Conservation (phyloP, 2,888 invertebrate species). For the Eristalinus sepulchralis region DNA sequence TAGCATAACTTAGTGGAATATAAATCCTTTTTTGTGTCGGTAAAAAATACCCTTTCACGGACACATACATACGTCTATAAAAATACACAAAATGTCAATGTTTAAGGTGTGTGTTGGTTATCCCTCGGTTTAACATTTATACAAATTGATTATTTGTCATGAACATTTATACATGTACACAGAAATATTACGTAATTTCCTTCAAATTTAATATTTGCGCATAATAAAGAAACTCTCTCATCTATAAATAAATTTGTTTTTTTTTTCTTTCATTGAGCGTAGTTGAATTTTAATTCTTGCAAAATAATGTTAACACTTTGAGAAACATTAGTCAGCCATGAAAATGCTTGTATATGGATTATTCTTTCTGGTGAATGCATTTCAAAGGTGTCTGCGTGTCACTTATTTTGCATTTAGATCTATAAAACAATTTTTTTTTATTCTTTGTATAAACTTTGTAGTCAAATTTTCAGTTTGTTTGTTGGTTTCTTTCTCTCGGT, state of each 20-base stretch:
- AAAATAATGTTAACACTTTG: constrained; percentile 5
- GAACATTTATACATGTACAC: constrained; percentile 21
- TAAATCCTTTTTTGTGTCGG: not conserved
- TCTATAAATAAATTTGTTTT: constrained; percentile 42
- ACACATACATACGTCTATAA: constrained; percentile 26
- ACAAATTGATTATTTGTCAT: constrained; percentile 44
- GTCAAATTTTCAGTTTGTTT: constrained; percentile 19
- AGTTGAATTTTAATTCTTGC: constrained; percentile 2
- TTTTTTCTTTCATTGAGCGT: constrained; percentile 48
- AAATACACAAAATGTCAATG: constrained; percentile 49
- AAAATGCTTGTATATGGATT: constrained; percentile 1
- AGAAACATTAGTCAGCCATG: not conserved
- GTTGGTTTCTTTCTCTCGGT: not conserved
- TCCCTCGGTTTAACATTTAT: constrained; percentile 38
- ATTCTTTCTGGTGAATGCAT: not conserved
- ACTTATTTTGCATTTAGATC: constrained; percentile 41
- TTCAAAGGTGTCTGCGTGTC: not conserved
- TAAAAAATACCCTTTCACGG: constrained; percentile 27
- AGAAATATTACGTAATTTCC: constrained; percentile 67
- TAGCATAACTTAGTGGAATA: constrained; percentile 34
- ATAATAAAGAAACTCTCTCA: constrained; percentile 19
- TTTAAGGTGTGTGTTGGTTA: constrained; percentile 4
- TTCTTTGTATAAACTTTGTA: constrained; percentile 12
- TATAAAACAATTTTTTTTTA: constrained; percentile 42
- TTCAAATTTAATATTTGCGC: constrained; percentile 75